Conservation (phyloP, 2,797 vertebrate genomes). For the Petrocephalus sullivani region DNA sequence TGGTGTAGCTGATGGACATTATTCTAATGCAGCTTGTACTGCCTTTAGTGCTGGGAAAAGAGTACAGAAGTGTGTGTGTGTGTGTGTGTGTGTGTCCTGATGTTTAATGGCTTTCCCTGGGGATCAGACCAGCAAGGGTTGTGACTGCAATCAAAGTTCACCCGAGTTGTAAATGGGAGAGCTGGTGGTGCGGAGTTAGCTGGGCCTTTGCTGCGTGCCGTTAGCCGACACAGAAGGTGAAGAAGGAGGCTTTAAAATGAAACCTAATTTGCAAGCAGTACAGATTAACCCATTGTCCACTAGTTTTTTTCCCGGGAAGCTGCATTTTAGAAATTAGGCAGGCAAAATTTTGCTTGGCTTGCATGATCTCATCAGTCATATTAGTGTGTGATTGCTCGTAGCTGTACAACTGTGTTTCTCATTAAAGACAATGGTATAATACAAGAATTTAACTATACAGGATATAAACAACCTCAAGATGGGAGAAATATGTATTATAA, state of each 20-base stretch:
- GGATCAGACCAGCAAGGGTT: not conserved
- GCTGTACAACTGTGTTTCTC: not conserved
- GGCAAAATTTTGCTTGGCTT: not conserved
- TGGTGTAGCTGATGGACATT: not conserved
- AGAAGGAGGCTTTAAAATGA: not conserved
- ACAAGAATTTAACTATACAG: not conserved
- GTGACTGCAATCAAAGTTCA: constrained; percentile 11
- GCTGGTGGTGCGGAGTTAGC: not conserved
- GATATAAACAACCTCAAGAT: not conserved
- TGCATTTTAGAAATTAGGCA: not conserved
- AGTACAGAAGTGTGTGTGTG: not conserved
- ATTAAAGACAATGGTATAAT: not conserved
- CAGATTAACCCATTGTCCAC: not conserved
- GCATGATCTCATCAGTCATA: not conserved
- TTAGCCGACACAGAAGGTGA: not conserved
- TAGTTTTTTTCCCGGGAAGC: not conserved
- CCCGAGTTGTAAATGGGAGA: constrained; percentile 3
- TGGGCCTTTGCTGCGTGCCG: not conserved
- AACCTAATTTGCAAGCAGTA: not conserved
- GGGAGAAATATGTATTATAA: not conserved
- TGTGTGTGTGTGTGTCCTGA: not conserved
- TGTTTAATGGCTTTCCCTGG: not conserved
- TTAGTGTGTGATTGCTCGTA: not conserved
- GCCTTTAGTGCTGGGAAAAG: not conserved
- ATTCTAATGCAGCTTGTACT: not conserved